These are phyloP conservation scores for Zygothrica quintamaculata DNA, from an alignment of 2,888 invertebrate genomes.

Conservation along the genomic window DNA sequence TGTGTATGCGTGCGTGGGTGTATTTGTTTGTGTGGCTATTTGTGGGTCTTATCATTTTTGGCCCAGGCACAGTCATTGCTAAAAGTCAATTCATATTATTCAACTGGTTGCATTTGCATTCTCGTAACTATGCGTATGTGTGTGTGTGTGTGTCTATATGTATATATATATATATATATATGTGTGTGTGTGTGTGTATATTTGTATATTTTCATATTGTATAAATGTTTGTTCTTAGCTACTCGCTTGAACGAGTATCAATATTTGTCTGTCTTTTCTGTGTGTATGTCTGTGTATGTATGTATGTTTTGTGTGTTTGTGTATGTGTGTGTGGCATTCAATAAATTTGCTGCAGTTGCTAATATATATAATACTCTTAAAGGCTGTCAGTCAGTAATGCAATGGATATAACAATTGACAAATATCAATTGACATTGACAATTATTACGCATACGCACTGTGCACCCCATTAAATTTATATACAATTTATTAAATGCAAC, in stretches of 20 bases:
- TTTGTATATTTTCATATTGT: no score
- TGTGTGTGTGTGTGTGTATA: constrained; percentile 1
- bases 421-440: constrained; percentile 53
- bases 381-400: constrained; percentile 26
- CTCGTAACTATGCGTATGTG: neutral
- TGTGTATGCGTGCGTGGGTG: neutral
- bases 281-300: constrained; percentile 1
- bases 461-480: constrained; percentile 41
- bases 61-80: constrained; percentile 1
- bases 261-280: constrained; percentile 25
- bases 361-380: constrained; percentile 24
- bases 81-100: constrained; percentile 4
- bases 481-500: constrained; percentile 30
- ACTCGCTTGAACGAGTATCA: neutral
- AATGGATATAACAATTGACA: constrained; percentile 35
- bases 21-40: neutral
- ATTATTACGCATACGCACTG: constrained; percentile 72
- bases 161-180: constrained; percentile 10
- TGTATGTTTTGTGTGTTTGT: no score
- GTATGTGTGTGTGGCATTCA: constrained; percentile 46
- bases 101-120: constrained; percentile 4
- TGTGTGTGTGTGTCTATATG: neutral
- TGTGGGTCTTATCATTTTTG: constrained; percentile 9
- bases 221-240: constrained; percentile 30
- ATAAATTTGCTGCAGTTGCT: constrained; percentile 46